Base-by-base conservation (phyloP, 2,888 invertebrate genomes). In the Phymatocera aterrima region DNA sequence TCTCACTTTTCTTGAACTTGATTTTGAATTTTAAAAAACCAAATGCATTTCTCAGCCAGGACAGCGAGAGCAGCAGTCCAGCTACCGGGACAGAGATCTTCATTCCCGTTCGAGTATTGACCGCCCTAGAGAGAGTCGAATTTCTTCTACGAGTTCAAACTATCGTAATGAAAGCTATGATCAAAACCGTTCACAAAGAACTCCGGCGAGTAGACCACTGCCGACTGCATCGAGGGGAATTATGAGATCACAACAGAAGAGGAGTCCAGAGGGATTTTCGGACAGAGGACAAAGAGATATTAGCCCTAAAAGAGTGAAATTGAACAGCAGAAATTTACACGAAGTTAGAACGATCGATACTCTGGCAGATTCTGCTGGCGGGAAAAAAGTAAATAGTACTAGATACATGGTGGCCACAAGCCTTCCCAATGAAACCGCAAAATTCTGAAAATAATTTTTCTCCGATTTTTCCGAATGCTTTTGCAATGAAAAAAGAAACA, bases 311-410 rank as follows among this genome's bases (percentile, higher is more conserved):
- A 68, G 84, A n/a, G 74, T 77, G 8, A 87, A 86, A 80, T 61
- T 82, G n/a, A 82, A 65, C 48, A 84, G 81, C 80, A 85, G 88
- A 79, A 88, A 88, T 81, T 83, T 87, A 5, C 87, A 88, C 48
- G 89, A 90, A 81, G 85, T 87, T 31, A 84, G 85, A 78, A 85
- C 87, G 21, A 83, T 86, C n/a, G 86, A 87, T 75, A 84, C 83
- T 1, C 72, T 84, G 15, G 82, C 79, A 34, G 81, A 83, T 40
- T 37, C 64, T 2, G 81, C 78, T 2, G 79, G 79, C 31, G 83
- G 82, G 4, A 85, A 85, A 64, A 88, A 87, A 83, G 88, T 88
- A 82, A 31, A 31, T 43, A n/a, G n/a, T n/a, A n/a, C n/a, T n/a
- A n/a, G n/a, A n/a, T n/a, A n/a, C n/a, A n/a, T n/a, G n/a, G n/a